Evolutionary conservation across 1,140 invertebrate species (phyloP), one percentile per base, ranked within the genome.

Genomic region (Periplaneta americana): DNA sequence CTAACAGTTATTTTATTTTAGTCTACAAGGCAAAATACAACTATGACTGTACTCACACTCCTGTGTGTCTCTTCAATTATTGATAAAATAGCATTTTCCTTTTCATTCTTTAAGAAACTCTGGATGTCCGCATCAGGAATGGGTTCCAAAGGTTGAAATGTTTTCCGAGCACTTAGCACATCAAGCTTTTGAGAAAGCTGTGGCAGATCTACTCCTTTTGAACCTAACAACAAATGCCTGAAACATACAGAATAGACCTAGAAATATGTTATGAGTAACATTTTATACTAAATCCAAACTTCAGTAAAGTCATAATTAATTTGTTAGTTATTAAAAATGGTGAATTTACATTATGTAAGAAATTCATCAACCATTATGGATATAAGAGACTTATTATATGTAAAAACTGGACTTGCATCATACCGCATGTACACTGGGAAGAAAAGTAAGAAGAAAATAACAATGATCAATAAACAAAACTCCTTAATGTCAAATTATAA

Each of bases 141-240:
- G 2, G 96, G 96, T 89, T 98, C 96, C 37, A 98, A 88, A 0
- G 97, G 95, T 86, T 98, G 96, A 88, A 97, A 97, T 74, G 96
- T 96, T 82, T 93, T 90, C 82, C 94, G 92, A 9, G 96, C 91
- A 87, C 94, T 98, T 0, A 99, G 89, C 4, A 94, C 93, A 88
- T 97, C 97, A 28, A 99, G 89, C 86, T 97, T 97, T 85, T 98
- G 95, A 9, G 95, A 94, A 80, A 98, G 94, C 89, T 95, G 95
- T n/a, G 96, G 96, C 33, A 98, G 88, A 89, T 98, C 97, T 84
- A 98, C 94, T 10, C 98, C 98, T 90, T 96, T 95, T 0, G 96
- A 95, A 18, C 97, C 97, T 80, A 99, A 90, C 37, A 99, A 88
- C n/a, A 98, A 92, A 84, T 80, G 80, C 22, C 80, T 80, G 66